Evolutionary conservation across 2,888 invertebrate species (phyloP), one percentile per base, ranked within the genome.

Genomic region (Cantharis rustica): DNA sequence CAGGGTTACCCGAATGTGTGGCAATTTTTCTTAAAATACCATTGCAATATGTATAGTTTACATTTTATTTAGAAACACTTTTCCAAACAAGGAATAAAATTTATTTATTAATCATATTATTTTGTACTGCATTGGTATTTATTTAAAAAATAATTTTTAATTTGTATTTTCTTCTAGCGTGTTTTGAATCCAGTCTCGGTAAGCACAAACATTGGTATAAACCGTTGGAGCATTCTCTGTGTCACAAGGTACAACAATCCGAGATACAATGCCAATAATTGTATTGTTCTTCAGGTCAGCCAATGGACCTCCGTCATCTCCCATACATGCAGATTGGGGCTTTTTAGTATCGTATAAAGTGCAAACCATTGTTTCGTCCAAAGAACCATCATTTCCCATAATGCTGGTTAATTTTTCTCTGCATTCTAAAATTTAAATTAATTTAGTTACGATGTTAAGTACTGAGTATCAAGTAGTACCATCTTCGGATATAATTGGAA

Each of bases 221-320:
- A 74, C 74, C 10, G 69, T 17, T 5, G 74, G 74, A 16, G 74
- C 74, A 10, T 64, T 47, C 17, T 13, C 16, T 0, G 13, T 64
- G 10, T 70, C 74, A 70, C 74, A 74, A 10, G 74, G 74, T 3
- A 10, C 4, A 16, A 74, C 15, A 7, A 64, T 64, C 74, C 74
- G 70, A 10, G 74, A 74, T 2, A 64, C 69, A 16, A 74, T 31
- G 13, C 74, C 74, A 64, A 74, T 69, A 16, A 69, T 1, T 7
- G 16, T 62, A 15, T 17, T 31, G n/a, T 31, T 15, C 1, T 20
- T 3, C 3, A 13, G 2, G 20, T 10, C 11, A 1, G 64, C 86
- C n/a, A 91, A 84, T 0, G 91, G 91, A n/a, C 91, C 91, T 1
- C 91, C 91, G 5, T 91, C 91, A 79, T 91, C 91, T 10, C 91